Evolutionary conservation across 2,888 invertebrate genomes (phyloP).

Genomic region (Oasisia sp.): DNA sequence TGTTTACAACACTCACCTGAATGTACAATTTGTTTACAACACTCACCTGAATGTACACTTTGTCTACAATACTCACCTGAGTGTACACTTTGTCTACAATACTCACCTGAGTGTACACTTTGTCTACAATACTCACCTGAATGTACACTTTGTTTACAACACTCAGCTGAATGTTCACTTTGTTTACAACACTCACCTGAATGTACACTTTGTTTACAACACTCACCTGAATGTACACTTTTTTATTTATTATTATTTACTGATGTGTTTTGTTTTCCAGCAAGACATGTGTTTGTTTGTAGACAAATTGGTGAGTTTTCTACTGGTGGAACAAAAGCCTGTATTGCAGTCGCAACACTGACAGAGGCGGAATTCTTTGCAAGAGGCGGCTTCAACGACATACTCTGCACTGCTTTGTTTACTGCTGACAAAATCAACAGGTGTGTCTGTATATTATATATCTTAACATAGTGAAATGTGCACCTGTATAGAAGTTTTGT

Average conservation of each 20-base stretch:
- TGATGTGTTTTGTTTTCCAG: background rate
- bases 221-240: background rate
- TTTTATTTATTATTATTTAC: background rate
- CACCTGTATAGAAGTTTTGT: background rate
- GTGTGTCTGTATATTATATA: constrained; percentile 39
- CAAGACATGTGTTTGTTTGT: background rate
- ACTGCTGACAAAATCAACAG: constrained; percentile 52
- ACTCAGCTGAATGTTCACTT: no score
- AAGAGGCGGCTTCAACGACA: constrained; percentile 64
- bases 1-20: no score
- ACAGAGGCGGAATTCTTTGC: constrained; percentile 62
- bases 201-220: no score
- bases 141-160: no score
- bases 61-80: no score
- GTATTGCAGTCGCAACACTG: constrained; percentile 62
- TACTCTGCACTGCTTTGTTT: constrained; percentile 58
- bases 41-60: no score
- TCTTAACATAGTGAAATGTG: background rate
- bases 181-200: no score
- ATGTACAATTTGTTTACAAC: no score
- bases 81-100: no score
- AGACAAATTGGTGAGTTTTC: constrained; percentile 59
- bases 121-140: no score
- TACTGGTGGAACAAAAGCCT: constrained; percentile 57
- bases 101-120: no score